These are phyloP conservation scores for Malacosoma neustria DNA, from an alignment of 2,888 invertebrate genomes.

Conservation along the genomic window DNA sequence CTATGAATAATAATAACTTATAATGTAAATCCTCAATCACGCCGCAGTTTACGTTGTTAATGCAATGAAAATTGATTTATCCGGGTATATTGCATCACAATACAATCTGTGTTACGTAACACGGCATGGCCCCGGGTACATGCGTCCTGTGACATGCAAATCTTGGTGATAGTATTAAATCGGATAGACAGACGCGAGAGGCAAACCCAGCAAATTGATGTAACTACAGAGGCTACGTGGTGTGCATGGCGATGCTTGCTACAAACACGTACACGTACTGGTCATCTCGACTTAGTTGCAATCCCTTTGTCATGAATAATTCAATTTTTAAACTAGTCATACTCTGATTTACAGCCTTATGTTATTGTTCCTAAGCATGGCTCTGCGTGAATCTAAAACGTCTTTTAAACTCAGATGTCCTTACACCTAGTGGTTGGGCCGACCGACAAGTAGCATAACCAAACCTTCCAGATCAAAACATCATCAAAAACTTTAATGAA, in stretches of 20 bases:
- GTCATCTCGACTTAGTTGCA: constrained; percentile 33
- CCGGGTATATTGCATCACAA: constrained; percentile 38
- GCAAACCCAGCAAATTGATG: constrained; percentile 51
- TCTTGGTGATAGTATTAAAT: constrained; percentile 70
- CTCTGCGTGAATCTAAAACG: too few relatives aligned
- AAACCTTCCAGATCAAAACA: too few relatives aligned
- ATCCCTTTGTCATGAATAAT: constrained; percentile 31
- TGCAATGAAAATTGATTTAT: constrained; percentile 33
- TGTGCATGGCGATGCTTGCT: constrained; percentile 26
- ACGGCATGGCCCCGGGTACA: constrained; percentile 37
- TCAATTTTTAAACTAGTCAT: not conserved
- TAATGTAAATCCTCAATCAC: constrained; percentile 9
- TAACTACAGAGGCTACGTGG: constrained; percentile 47
- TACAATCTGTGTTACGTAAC: constrained; percentile 43
- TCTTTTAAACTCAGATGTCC: too few relatives aligned
- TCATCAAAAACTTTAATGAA: too few relatives aligned
- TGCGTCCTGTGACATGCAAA: constrained; percentile 69
- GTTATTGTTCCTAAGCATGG: too few relatives aligned
- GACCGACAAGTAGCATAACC: too few relatives aligned
- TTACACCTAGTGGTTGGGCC: too few relatives aligned
- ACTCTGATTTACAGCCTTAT: too few relatives aligned
- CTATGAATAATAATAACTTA: not conserved
- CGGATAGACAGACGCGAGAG: constrained; percentile 48
- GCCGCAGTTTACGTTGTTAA: constrained; percentile 25
- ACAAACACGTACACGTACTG: constrained; percentile 18